Evolutionary conservation across 53 echinoderm and acorn worm genomes (phyloP).

Genomic region (Arbacia lixula): DNA sequence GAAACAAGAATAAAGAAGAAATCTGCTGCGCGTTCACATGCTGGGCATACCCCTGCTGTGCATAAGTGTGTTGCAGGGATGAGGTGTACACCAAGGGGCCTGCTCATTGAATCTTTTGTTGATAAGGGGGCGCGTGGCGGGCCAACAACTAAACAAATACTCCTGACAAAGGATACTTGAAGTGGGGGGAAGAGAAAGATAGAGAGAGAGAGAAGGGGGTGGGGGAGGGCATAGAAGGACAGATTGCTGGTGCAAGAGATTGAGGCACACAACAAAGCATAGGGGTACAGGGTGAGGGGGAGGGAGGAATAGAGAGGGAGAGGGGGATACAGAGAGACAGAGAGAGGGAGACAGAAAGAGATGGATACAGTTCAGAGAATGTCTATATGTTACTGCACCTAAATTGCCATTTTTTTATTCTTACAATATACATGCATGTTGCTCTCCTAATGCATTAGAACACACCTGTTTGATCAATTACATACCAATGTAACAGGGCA

Average conservation of each 20-base stretch:
- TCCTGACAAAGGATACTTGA: slow-evolving; percentile 33
- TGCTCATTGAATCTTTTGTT: slow-evolving; percentile 19
- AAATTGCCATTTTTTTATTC: too few species aligned
- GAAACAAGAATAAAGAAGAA: too few species aligned
- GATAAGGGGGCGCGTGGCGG: slow-evolving; percentile 42
- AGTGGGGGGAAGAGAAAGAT: neutral
- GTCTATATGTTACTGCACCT: too few species aligned
- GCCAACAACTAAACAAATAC: slow-evolving; percentile 45
- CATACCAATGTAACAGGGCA: too few species aligned
- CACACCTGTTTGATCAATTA: too few species aligned
- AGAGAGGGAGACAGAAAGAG: neutral
- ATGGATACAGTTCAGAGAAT: neutral
- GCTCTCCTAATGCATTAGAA: too few species aligned
- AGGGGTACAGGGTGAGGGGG: neutral
- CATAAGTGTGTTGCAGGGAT: too few species aligned
- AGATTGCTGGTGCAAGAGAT: slow-evolving; percentile 22
- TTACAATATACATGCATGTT: too few species aligned
- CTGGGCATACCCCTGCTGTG: too few species aligned
- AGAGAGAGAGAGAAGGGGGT: too few species aligned
- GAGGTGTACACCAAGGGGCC: too few species aligned
- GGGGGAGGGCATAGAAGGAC: neutral
- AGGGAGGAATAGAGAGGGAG: neutral
- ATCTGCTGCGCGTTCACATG: too few species aligned
- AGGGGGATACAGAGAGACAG: neutral
- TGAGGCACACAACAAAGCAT: neutral